phyloP scores from a whole-genome alignment of 2,113 vertebrate genomes.

The Colius striatus region DNA sequence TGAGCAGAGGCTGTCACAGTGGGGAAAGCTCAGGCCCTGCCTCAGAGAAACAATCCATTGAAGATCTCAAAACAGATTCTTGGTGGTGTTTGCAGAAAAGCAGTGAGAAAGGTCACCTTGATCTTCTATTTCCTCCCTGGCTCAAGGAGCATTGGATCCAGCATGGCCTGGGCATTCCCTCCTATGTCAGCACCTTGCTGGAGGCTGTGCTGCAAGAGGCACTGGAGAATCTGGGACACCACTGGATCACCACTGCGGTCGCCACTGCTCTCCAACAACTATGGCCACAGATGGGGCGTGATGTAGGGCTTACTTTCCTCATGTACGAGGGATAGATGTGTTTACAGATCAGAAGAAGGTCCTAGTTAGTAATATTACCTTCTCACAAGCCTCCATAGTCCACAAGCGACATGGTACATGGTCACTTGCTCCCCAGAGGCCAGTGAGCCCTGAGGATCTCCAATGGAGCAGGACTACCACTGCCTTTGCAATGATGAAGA shows the following conservation, averaged over 20 bases:
- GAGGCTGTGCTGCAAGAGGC: too few species aligned
- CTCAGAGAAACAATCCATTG: neutral
- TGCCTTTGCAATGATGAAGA: fast-evolving
- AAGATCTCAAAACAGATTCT: neutral
- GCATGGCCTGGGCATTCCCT: too few species aligned
- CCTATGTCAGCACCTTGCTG: too few species aligned
- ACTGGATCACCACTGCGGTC: too few species aligned
- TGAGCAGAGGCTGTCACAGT: fast-evolving
- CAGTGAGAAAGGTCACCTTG: fast-evolving
- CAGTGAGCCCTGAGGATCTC: neutral
- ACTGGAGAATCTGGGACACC: too few species aligned
- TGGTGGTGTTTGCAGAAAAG: fast-evolving
- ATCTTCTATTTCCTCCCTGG: neutral
- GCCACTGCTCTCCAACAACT: fast-evolving
- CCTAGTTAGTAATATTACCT: fast-evolving
- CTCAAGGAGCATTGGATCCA: fast-evolving
- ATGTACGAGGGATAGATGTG: fast-evolving
- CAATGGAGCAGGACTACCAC: fast-evolving
- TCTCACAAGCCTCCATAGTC: fast-evolving
- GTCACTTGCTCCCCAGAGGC: neutral
- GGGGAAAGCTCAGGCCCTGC: neutral
- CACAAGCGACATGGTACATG: fast-evolving
- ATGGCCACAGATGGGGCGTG: fast-evolving
- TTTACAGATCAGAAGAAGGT: neutral
- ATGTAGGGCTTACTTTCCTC: fast-evolving